phyloP scores from a whole-genome alignment of 2,113 vertebrate species.

The Agapornis roseicollis region DNA sequence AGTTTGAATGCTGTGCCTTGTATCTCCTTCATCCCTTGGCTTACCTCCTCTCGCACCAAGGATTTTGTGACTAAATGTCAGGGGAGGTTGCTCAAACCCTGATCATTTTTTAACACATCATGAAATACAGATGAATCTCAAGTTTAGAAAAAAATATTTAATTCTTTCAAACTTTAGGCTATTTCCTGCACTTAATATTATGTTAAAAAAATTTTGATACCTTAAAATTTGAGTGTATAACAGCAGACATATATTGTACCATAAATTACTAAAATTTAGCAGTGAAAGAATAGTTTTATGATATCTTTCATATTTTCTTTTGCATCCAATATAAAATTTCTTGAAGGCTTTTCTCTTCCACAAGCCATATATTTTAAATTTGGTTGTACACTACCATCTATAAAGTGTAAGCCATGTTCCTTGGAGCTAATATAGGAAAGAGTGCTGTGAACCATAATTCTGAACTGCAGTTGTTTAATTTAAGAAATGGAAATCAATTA shows the following conservation, averaged over 20 bases:
- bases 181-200: not conserved
- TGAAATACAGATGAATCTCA: not conserved
- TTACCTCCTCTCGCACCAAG: not conserved
- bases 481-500: conserved; percentile 45
- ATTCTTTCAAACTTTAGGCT: not conserved
- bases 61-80: not conserved
- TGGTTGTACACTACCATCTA: not conserved
- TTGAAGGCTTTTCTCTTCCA: not conserved
- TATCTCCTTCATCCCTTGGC: not conserved
- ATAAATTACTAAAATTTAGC: not conserved
- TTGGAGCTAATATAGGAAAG: not conserved
- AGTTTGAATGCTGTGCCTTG: not conserved
- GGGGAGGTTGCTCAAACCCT: not conserved
- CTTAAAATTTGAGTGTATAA: not conserved
- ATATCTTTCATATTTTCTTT: not conserved
- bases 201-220: not conserved
- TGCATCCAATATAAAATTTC: not conserved
- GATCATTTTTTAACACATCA: not conserved
- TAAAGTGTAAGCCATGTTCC: not conserved
- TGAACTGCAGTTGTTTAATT: conserved; percentile 22
- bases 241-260: not conserved
- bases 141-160: not conserved
- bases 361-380: not conserved
- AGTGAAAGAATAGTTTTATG: not conserved
- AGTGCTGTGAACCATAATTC: not conserved